Evolutionary conservation across 2,888 invertebrate species (phyloP), one percentile per base, ranked within the genome.

Genomic region (Thysanoteuthis rhombus): DNA sequence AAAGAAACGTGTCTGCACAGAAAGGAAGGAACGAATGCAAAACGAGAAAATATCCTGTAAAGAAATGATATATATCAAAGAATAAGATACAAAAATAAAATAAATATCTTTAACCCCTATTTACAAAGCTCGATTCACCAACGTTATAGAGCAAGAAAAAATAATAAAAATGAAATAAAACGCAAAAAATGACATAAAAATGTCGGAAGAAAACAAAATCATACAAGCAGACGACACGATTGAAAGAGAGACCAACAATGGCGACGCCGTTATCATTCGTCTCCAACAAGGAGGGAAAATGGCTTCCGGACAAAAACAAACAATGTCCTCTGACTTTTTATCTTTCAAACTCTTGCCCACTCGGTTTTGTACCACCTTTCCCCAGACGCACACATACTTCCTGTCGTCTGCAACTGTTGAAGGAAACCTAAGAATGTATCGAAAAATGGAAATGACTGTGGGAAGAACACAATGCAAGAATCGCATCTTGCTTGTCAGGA

Each of bases 261-360:
- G 75, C 75, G 75, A 75, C 75, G 75, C 75, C n/a, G 36, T 36
- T 75, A 75, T 75, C 75, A 75, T n/a, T 75, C 75, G n/a, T n/a
- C n/a, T 75, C 75, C 75, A 75, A 75, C n/a, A 75, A 75, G 75
- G 75, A 75, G 75, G 12, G n/a, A n/a, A 75, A 75, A 75, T 75
- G 75, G 75, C 75, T 75, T 75, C 75, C 75, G 75, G 75, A 75
- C 75, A 75, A 75, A 75, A 36, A 75, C 75, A 75, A 75, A 75
- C 75, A 75, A 75, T 75, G 75, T 75, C 75, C 75, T 75, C n/a
- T 75, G 75, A 75, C 75, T 75, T 75, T 75, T 75, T 75, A 75
- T 75, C 75, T 75, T 75, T 75, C 16, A 75, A n/a, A 36, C 75
- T 8, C 12, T n/a, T 10, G n/a, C n/a, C n/a, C 36, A 75, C 75